phyloP scores from a whole-genome alignment of 2,888 invertebrate genomes.

The Epiblema foenella region DNA sequence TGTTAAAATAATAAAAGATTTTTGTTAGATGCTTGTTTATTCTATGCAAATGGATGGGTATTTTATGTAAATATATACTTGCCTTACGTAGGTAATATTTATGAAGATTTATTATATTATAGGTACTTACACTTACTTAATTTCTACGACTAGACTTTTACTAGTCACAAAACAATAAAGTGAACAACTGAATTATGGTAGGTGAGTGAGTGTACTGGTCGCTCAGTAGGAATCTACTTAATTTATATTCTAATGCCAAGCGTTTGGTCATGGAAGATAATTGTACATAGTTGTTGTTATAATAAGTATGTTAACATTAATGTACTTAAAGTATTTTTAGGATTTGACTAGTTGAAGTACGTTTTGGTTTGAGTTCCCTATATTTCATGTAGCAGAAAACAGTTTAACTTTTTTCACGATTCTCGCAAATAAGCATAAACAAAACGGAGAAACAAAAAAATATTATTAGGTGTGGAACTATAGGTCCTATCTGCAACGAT shows the following conservation, averaged over 20 bases:
- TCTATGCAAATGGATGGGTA: constrained; percentile 65
- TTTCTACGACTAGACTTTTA: constrained; percentile 74
- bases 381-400: constrained; percentile 10
- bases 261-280: constrained; percentile 19
- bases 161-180: constrained; percentile 74
- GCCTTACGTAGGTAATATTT: constrained; percentile 67
- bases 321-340: constrained; percentile 42
- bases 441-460: neutral
- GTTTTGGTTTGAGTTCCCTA: constrained; percentile 3
- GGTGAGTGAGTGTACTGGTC: constrained; percentile 37
- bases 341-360: constrained; percentile 16
- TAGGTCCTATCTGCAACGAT: neutral
- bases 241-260: constrained; percentile 8
- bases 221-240: constrained; percentile 37
- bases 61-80: constrained; percentile 79
- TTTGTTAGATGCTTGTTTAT: constrained; percentile 61
- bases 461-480: neutral
- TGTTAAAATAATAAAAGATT: constrained; percentile 57
- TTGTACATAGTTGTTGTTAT: constrained; percentile 34
- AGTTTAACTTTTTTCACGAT: neutral
- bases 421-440: constrained; percentile 15
- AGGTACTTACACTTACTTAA: constrained; percentile 70
- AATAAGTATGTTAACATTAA: constrained; percentile 35
- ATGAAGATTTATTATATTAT: constrained; percentile 67
- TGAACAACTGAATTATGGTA: constrained; percentile 44